These are phyloP conservation scores for Gadus macrocephalus DNA, from an alignment of 2,113 vertebrate species.

Conservation along the genomic window DNA sequence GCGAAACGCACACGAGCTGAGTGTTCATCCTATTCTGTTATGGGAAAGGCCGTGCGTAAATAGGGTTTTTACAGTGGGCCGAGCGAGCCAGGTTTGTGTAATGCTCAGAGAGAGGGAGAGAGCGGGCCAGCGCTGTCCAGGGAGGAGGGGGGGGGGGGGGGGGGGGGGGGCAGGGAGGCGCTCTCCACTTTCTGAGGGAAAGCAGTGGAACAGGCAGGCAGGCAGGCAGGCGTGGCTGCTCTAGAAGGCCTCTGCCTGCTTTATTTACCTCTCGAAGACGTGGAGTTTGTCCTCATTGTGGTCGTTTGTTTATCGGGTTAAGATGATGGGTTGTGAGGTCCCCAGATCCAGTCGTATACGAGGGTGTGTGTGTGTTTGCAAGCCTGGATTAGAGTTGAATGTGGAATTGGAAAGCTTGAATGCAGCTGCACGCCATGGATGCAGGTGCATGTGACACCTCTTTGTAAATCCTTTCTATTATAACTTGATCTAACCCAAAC, in stretches of 20 bases:
- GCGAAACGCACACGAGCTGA: conserved; percentile 45
- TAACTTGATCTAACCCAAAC: no score
- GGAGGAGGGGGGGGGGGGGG: no score
- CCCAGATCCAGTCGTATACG: no score
- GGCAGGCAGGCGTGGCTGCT: neutral
- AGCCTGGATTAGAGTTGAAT: no score
- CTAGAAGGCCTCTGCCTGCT: neutral
- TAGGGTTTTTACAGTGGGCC: conserved; percentile 52
- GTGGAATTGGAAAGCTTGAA: no score
- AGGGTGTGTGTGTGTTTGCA: no score
- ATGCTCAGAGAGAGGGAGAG: conserved; percentile 46
- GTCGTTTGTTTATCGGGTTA: no score
- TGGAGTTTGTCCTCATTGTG: no score
- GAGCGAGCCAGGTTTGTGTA: conserved; percentile 65
- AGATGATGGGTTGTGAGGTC: no score
- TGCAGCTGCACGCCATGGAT: no score
- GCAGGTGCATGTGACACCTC: no score
- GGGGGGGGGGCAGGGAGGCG: conserved; percentile 30
- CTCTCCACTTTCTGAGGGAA: conserved; percentile 43
- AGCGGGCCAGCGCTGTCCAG: neutral
- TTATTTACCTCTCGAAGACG: neutral
- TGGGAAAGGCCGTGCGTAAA: conserved; percentile 49
- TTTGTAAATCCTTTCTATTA: no score
- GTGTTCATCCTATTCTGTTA: conserved; percentile 56
- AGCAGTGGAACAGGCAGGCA: conserved; percentile 25